Evolutionary conservation across 2,888 invertebrate genomes (phyloP), one percentile per base, ranked within the genome.

Genomic region (Limenitis camilla): DNA sequence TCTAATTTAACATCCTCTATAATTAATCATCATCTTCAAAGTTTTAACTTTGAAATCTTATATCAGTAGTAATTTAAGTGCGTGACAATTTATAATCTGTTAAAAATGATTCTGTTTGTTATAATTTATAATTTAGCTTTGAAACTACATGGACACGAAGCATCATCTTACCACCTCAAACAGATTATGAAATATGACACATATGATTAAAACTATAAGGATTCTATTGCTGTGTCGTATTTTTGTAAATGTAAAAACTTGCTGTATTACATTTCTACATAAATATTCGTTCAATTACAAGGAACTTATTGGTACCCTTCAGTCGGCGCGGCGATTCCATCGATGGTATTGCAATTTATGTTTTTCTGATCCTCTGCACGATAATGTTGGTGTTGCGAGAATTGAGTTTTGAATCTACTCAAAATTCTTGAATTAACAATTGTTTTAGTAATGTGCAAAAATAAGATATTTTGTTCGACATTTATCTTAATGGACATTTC

Each of bases 211-310:
- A 19, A 19, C 19, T 19, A 19, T 19, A 19, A 19, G 19, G 19
- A 19, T 19, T 19, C 19, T 9, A 33, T 49, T 56, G 64, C 65
- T 61, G 71, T 66, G 63, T n/a, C n/a, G n/a, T 63, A 67, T 67
- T 66, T 63, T 61, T 60, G 61, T 49, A 57, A 19, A 28, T 4
- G 60, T 63, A 71, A 81, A 80, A 82, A 81, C 68, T 74, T 61
- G 68, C 67, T 63, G 67, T n/a, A n/a, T 78, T 69, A 66, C 74
- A 76, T 78, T 77, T 78, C 71, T 75, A 74, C 76, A 77, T 77
- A 78, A 77, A 78, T 76, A 72, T 75, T 71, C 66, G 62, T 67
- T 69, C 66, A 72, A 72, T 68, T 68, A 66, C 64, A 53, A 47
- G 48, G 52, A 59, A 56, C 58, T 56, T 48, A 51, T 51, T 55